phyloP scores from a whole-genome alignment of 1,140 invertebrate genomes.

The Euwallacea fornicatus region DNA sequence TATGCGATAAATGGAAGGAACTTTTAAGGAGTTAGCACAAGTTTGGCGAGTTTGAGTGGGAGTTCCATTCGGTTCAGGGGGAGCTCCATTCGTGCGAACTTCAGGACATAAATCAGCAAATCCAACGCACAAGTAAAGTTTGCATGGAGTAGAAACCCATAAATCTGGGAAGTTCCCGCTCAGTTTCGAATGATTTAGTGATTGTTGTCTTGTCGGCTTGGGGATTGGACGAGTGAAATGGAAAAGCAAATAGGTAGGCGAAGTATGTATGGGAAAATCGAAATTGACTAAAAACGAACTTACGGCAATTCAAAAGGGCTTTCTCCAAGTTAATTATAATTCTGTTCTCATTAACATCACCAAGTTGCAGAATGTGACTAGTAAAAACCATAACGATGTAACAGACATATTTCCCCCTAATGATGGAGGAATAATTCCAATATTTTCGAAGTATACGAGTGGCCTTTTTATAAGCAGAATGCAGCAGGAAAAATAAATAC shows the following conservation, averaged over 20 bases:
- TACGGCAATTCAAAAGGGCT: too few relatives aligned
- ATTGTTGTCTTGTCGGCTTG: not conserved
- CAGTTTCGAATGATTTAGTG: slow-evolving; percentile 4
- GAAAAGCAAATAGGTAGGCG: too few relatives aligned
- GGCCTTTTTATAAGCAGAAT: not conserved
- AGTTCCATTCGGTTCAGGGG: not conserved
- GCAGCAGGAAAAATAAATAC: not conserved
- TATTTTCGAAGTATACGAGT: not conserved
- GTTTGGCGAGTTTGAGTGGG: not conserved
- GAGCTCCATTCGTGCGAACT: not conserved
- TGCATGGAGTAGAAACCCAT: slow-evolving; percentile 20
- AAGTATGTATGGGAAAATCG: too few relatives aligned
- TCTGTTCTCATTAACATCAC: too few relatives aligned
- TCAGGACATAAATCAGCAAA: not conserved
- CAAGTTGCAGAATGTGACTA: too few relatives aligned
- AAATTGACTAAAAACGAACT: too few relatives aligned
- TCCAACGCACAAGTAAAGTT: slow-evolving; percentile 17
- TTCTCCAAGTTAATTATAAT: too few relatives aligned
- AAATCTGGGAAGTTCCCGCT: slow-evolving; percentile 4
- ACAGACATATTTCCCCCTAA: too few relatives aligned
- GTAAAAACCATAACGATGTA: too few relatives aligned
- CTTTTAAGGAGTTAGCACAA: not conserved
- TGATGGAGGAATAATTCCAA: not conserved
- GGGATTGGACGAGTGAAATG: too few relatives aligned
- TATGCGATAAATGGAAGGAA: not conserved